These are phyloP conservation scores for Periophthalmodon schlosseri DNA, from an alignment of 2,113 vertebrate species.

Conservation along the genomic window DNA sequence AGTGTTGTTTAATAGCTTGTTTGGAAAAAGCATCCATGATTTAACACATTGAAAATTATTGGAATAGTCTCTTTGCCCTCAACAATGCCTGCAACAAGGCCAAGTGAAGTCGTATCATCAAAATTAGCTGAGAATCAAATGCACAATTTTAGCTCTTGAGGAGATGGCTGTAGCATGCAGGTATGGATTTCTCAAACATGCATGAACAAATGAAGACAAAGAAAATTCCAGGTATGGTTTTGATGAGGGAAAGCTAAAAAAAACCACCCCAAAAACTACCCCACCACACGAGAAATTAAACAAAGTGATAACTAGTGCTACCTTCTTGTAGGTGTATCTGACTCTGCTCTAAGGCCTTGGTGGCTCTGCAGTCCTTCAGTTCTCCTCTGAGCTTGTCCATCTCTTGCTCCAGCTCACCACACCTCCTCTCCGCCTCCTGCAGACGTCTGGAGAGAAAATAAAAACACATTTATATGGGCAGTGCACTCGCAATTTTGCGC, in stretches of 20 bases:
- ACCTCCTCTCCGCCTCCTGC: conserved; percentile 57
- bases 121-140: neutral
- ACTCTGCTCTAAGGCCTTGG: conserved; percentile 63
- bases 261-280: neutral
- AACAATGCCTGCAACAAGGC: too few species aligned
- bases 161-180: neutral
- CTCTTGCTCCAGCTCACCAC: conserved; percentile 64
- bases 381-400: conserved; percentile 55
- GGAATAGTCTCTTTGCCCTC: too few species aligned
- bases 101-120: too few species aligned
- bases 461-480: neutral
- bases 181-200: neutral
- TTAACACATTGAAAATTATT: too few species aligned
- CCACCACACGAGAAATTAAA: neutral
- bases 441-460: conserved; percentile 71
- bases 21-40: too few species aligned
- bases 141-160: neutral
- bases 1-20: too few species aligned
- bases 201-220: neutral
- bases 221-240: neutral
- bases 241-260: neutral
- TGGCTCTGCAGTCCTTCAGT: conserved; percentile 48
- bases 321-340: neutral
- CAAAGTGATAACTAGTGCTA: neutral
- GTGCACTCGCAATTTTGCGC: neutral